phyloP scores from a whole-genome alignment of 2,113 vertebrate genomes.

The Ameiurus melas region DNA sequence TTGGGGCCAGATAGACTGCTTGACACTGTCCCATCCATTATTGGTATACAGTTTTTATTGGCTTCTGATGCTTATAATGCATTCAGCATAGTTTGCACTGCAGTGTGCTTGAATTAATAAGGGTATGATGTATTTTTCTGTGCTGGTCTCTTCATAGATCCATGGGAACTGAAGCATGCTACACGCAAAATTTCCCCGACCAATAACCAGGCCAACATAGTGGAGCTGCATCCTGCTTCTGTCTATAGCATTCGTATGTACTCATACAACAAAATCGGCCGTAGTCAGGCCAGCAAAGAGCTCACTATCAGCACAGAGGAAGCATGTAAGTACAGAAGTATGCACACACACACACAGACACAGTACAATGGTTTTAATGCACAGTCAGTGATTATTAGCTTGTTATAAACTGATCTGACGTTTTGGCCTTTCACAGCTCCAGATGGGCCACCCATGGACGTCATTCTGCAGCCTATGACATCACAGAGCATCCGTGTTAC shows the following conservation, averaged over 20 bases:
- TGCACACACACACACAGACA: neutral
- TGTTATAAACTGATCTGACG: neutral
- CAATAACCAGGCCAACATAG: slow-evolving; percentile 98
- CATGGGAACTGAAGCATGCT: slow-evolving; percentile 95
- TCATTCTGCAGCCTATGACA: slow-evolving; percentile 90
- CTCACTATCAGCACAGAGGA: slow-evolving; percentile 96
- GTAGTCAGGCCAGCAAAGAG: slow-evolving; percentile 96
- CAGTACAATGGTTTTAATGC: neutral
- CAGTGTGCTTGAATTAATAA: neutral
- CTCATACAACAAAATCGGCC: slow-evolving; percentile 95
- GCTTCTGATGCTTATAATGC: neutral
- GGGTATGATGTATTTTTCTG: neutral
- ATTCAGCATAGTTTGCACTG: neutral
- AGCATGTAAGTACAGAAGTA: slow-evolving; percentile 77
- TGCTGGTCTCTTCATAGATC: slow-evolving; percentile 65
- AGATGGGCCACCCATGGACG: slow-evolving; percentile 94
- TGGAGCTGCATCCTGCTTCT: slow-evolving; percentile 92
- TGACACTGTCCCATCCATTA: neutral
- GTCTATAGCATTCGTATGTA: slow-evolving; percentile 99
- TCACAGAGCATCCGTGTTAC: slow-evolving; percentile 98
- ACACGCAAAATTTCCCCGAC: slow-evolving; percentile 96
- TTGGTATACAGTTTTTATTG: neutral
- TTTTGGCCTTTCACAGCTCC: slow-evolving; percentile 76
- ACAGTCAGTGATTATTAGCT: neutral
- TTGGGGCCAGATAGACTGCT: neutral